Conservation (phyloP, 2,113 vertebrate genomes). For the Neolamprologus modestus region DNA sequence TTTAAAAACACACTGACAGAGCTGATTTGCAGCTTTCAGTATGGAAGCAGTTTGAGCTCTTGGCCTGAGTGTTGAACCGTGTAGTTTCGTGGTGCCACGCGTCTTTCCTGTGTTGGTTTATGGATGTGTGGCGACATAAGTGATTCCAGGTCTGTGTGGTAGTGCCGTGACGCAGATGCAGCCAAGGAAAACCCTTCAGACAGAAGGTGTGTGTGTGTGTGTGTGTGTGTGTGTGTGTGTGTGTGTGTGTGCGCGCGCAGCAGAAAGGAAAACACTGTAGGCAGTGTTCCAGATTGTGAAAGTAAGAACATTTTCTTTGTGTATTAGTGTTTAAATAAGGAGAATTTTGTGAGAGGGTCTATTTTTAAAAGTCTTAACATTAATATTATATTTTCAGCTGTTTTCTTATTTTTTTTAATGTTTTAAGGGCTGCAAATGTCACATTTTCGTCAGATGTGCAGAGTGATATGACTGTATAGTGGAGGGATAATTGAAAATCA, state of each 20-base stretch:
- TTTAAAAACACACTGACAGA: not conserved
- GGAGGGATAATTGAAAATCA: not conserved
- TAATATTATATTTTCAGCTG: not conserved
- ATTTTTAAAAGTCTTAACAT: not conserved
- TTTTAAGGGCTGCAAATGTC: not conserved
- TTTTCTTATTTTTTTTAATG: not conserved
- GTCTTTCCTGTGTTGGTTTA: conserved; percentile 55
- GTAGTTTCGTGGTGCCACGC: conserved; percentile 46
- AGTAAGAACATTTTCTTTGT: not conserved
- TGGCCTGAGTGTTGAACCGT: conserved; percentile 29
- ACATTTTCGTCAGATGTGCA: not conserved
- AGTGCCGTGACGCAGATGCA: conserved; percentile 46
- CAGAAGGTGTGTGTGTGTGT: not conserved
- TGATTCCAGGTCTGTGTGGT: conserved; percentile 57
- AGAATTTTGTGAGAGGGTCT: not conserved
- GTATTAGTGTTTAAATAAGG: not conserved
- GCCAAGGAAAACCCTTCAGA: conserved; percentile 18
- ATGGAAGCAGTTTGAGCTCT: conserved; percentile 31
- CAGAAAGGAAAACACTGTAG: not conserved
- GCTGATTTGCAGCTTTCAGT: not conserved
- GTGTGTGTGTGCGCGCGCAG: rapidly evolving
- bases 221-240: not conserved
- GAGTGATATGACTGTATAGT: not conserved
- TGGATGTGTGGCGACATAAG: conserved; percentile 53
- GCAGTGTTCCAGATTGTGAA: not conserved